Evolutionary conservation across 2,888 invertebrate species (phyloP), one percentile per base, ranked within the genome.

Genomic region (Diogma glabrata): DNA sequence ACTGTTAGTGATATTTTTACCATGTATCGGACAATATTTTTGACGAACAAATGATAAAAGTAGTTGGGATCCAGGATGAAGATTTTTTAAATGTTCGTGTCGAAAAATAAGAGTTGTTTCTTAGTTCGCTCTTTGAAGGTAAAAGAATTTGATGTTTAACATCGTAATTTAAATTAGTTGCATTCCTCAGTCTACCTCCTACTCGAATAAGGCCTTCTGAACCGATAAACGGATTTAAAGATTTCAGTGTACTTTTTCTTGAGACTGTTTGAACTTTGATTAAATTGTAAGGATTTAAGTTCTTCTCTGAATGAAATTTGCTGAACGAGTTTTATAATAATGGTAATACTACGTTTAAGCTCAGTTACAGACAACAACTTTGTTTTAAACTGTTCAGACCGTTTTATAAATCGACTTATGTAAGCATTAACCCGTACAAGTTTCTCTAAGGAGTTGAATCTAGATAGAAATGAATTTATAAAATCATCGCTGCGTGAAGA

Each of bases 21-120:
- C 19, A 40, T 40, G 40, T 16, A 40, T 40, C 12, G 40, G 40
- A 17, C 40, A 40, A 20, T 40, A 40, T 40, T 40, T 40, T 40
- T 20, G 19, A 40, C 40, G 40, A 20, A 19, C 40, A 19, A 19
- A 16, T 12, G 17, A 40, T 19, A 40, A 9, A 40, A 19, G 17
- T 19, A 19, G 12, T 40, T 40, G 40, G 7, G 19, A 12, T 19
- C 40, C 40, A 40, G 19, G 19, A 40, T 40, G 40, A 5, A 19
- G 19, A 19, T 40, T 40, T 19, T 19, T 40, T 8, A 19, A 19
- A 20, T 40, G 40, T 40, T 38, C 38, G 16, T 38, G n/a, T n/a
- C n/a, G n/a, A n/a, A n/a, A n/a, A n/a, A n/a, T n/a, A n/a, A n/a
- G n/a, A n/a, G n/a, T n/a, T n/a, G n/a, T 36, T 36, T 3, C 16